Evolutionary conservation across 2,113 vertebrate species (phyloP).

Genomic region (Motacilla tschutschensis): DNA sequence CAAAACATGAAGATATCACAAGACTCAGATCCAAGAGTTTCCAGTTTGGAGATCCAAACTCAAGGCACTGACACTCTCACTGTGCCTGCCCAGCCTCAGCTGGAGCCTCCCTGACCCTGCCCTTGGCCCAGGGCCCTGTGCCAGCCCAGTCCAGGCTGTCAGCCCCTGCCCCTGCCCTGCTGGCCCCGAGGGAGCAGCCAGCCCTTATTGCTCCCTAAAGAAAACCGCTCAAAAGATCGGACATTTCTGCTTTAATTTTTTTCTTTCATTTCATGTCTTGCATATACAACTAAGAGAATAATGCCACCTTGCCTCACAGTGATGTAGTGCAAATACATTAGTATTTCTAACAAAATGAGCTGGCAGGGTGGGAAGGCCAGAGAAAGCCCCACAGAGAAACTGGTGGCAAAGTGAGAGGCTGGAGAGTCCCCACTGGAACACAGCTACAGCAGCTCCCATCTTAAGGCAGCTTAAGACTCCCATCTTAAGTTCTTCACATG

Average conservation of each 20-base stretch:
- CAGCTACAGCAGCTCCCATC: not conserved
- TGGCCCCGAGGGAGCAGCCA: accelerated
- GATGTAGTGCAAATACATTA: constrained; percentile 49
- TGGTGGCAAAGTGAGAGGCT: not conserved
- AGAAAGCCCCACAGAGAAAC: not conserved
- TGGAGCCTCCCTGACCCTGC: too few species aligned
- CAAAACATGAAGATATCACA: not conserved
- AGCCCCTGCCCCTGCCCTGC: not conserved
- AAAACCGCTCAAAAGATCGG: not conserved
- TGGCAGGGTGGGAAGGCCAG: not conserved
- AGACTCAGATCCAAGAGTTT: not conserved
- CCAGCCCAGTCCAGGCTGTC: accelerated
- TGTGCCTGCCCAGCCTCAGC: not conserved
- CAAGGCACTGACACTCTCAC: not conserved
- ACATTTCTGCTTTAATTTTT: not conserved
- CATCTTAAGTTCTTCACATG: too few species aligned
- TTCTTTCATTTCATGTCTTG: not conserved
- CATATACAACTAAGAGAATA: constrained; percentile 47
- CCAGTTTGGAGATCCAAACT: not conserved
- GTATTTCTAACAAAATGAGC: not conserved
- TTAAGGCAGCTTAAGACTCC: not conserved
- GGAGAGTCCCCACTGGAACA: not conserved
- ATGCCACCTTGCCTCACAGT: constrained; percentile 48
- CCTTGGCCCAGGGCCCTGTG: not conserved
- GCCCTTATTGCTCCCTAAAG: not conserved